Percentiles rank a stretch among this genome's conserved stretches.
phyloP scores from a whole-genome alignment of 2,888 invertebrate species.

The Metalampra italica region DNA sequence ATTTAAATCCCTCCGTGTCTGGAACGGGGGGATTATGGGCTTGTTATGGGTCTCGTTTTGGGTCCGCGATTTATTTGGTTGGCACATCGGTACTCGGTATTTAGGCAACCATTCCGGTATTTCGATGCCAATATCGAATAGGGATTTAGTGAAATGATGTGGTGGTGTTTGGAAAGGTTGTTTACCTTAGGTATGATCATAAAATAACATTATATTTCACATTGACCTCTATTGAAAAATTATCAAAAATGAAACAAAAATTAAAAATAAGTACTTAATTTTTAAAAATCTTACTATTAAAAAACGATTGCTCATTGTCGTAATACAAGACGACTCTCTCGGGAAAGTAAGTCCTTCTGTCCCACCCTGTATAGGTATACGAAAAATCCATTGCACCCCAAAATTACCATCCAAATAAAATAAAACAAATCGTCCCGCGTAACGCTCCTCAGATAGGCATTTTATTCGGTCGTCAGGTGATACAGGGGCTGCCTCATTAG shows the following conservation, averaged over 20 bases:
- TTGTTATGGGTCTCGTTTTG: conserved; percentile 48
- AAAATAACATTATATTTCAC: too few relatives aligned
- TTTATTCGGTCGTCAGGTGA: conserved; percentile 56
- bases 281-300: too few relatives aligned
- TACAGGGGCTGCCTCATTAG: conserved; percentile 59
- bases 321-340: too few relatives aligned
- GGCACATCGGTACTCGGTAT: conserved; percentile 6
- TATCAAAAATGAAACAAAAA: too few relatives aligned
- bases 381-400: not conserved
- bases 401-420: not conserved
- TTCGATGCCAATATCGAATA: not conserved
- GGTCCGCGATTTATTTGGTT: conserved; percentile 51
- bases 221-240: too few relatives aligned
- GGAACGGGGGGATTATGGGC: conserved; percentile 46
- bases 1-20: conserved; percentile 36
- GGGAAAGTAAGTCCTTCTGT: too few relatives aligned
- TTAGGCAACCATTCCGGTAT: conserved; percentile 5
- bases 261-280: too few relatives aligned
- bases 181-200: too few relatives aligned
- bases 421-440: conserved; percentile 33
- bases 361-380: too few relatives aligned
- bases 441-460: conserved; percentile 36
- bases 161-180: too few relatives aligned
- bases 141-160: conserved; percentile 8
- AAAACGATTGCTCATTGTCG: too few relatives aligned